phyloP scores from a whole-genome alignment of 53 echinoderm and acorn worm species.

The Antedon mediterranea region DNA sequence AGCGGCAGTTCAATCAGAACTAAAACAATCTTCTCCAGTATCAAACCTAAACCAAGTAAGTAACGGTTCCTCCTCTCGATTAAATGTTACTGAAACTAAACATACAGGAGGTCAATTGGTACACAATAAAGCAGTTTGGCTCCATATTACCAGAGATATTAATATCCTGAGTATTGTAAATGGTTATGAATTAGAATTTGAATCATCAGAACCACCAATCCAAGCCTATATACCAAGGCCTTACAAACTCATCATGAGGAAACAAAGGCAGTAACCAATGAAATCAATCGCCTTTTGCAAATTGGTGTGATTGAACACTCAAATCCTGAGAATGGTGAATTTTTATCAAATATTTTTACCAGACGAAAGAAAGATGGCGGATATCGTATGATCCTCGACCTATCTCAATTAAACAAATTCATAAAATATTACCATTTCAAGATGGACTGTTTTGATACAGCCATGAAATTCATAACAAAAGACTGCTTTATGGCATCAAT shows the following conservation, averaged over 20 bases:
- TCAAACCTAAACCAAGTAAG: too few species aligned
- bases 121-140: too few species aligned
- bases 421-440: conserved; percentile 17
- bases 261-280: neutral
- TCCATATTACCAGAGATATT: too few species aligned
- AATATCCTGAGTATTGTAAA: too few species aligned
- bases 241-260: neutral
- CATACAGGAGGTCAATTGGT: too few species aligned
- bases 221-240: neutral
- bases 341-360: conserved; percentile 12
- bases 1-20: too few species aligned
- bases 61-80: too few species aligned
- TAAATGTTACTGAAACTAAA: too few species aligned
- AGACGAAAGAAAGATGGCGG: conserved; percentile 23
- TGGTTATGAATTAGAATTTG: too few species aligned
- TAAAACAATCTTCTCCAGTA: too few species aligned
- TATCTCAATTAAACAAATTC: conserved; percentile 10
- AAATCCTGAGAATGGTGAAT: neutral
- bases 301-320: conserved; percentile 11
- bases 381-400: conserved; percentile 19
- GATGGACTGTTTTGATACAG: conserved; percentile 1
- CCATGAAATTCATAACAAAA: neutral
- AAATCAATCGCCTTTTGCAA: neutral
- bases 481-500: conserved; percentile 7
- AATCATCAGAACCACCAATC: neutral